Conservation (phyloP, 2,888 invertebrate genomes). For the Eupithecia inturbata region DNA sequence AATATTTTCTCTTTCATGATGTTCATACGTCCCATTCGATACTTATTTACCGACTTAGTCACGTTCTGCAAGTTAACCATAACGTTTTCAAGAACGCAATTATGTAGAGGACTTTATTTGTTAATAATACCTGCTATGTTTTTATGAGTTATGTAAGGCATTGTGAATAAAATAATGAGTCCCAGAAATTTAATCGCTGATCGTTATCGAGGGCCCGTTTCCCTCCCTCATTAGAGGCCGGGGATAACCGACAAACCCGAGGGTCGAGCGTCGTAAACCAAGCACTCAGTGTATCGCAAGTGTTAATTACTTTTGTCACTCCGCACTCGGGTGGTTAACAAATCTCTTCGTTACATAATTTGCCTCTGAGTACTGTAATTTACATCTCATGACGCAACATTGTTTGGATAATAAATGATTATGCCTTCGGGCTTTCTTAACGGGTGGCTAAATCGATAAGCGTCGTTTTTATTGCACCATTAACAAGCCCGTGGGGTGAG, state of each 20-base stretch:
- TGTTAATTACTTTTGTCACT: slow-evolving; percentile 83
- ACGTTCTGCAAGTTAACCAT: slow-evolving; percentile 31
- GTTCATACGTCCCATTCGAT: slow-evolving; percentile 47
- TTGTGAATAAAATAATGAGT: slow-evolving; percentile 45
- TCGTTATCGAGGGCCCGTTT: slow-evolving; percentile 65
- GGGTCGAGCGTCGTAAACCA: slow-evolving; percentile 73
- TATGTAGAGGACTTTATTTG: slow-evolving; percentile 1
- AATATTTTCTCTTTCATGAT: slow-evolving; percentile 56
- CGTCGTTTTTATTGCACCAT: slow-evolving; percentile 82
- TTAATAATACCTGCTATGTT: slow-evolving; percentile 11
- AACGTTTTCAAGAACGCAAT: slow-evolving; percentile 30
- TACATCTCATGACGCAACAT: slow-evolving; percentile 73
- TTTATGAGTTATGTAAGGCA: slow-evolving; percentile 22
- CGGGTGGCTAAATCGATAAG: slow-evolving; percentile 79
- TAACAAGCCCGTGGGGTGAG: slow-evolving; percentile 76
- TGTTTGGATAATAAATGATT: slow-evolving; percentile 80
- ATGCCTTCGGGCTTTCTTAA: slow-evolving; percentile 76
- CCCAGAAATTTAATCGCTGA: slow-evolving; percentile 60
- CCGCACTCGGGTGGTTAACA: slow-evolving; percentile 73
- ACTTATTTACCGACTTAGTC: slow-evolving; percentile 45
- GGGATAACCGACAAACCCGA: slow-evolving; percentile 58
- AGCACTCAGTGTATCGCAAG: slow-evolving; percentile 76
- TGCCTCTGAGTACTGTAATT: slow-evolving; percentile 72
- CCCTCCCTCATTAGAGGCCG: slow-evolving; percentile 65
- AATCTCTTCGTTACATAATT: slow-evolving; percentile 75